These are phyloP conservation scores for Heteropelma amictum DNA, from an alignment of 2,888 invertebrate species.

Conservation along the genomic window DNA sequence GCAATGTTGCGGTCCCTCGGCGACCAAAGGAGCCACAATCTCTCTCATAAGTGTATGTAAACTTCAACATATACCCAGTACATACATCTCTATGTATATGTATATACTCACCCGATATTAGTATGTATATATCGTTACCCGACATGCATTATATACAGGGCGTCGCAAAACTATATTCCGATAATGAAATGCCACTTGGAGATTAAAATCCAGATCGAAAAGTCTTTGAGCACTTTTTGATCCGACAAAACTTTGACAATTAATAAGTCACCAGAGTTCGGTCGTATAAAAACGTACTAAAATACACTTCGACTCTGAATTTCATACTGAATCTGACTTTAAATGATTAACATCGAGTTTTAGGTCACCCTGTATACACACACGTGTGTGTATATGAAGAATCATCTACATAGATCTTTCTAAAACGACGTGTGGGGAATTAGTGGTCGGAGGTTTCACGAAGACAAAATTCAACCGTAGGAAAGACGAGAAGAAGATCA, in stretches of 20 bases:
- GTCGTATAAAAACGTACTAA: no score
- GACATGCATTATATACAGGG: not conserved
- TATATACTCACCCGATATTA: conserved; percentile 14
- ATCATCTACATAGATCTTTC: conserved; percentile 25
- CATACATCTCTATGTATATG: not conserved
- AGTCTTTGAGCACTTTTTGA: no score
- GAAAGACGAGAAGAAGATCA: not conserved
- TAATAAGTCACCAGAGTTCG: no score
- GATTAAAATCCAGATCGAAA: no score
- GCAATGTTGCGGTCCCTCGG: conserved; percentile 6
- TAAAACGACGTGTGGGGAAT: conserved; percentile 57
- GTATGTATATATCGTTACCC: conserved; percentile 11
- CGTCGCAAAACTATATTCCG: no score
- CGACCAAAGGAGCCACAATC: conserved; percentile 41
- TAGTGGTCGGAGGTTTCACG: conserved; percentile 48
- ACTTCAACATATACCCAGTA: not conserved
- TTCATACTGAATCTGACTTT: no score
- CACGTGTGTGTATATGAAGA: conserved; percentile 9
- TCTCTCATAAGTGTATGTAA: conserved; percentile 9
- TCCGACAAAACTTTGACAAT: no score
- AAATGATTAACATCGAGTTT: no score
- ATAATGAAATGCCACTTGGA: no score
- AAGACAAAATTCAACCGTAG: conserved; percentile 28
- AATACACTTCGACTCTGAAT: no score
- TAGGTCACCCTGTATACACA: not conserved